A percentile compares a stretch with the other conserved stretches of the same genome.
Conservation (phyloP, 2,797 vertebrate species). For the Trematomus bernacchii region DNA sequence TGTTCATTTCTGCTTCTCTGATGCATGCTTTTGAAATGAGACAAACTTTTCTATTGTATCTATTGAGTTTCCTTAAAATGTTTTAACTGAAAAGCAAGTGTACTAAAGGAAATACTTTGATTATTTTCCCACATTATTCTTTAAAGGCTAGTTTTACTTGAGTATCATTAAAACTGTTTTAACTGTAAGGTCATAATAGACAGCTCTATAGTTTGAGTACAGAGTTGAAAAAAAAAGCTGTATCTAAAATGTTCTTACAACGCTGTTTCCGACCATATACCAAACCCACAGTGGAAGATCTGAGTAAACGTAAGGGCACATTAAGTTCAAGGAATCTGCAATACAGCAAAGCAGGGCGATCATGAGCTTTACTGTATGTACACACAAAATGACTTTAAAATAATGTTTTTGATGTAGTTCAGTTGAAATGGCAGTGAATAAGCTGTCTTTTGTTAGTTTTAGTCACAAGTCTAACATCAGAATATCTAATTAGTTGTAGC, state of each 20-base stretch:
- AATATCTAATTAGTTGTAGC: too few relatives aligned
- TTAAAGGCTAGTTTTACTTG: not conserved
- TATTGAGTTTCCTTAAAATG: not conserved
- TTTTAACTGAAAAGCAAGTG: not conserved
- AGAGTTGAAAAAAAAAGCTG: not conserved
- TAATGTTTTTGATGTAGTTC: not conserved
- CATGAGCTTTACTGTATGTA: not conserved
- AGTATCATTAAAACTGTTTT: not conserved
- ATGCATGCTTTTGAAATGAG: slow-evolving; percentile 8
- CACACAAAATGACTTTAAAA: not conserved
- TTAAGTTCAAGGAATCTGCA: slow-evolving; percentile 8
- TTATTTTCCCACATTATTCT: not conserved
- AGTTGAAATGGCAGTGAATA: too few relatives aligned
- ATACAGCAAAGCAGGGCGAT: not conserved
- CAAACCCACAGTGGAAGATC: not conserved
- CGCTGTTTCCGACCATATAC: not conserved
- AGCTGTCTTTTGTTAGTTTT: too few relatives aligned
- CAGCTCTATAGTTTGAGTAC: not conserved
- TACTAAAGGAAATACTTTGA: not conserved
- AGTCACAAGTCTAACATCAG: too few relatives aligned
- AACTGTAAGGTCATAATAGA: not conserved
- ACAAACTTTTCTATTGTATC: not conserved
- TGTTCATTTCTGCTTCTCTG: slow-evolving; percentile 15
- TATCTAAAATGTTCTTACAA: not conserved
- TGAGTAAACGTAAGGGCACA: not conserved